phyloP scores from a whole-genome alignment of 2,113 vertebrate species.

The Toxotes jaculatrix region DNA sequence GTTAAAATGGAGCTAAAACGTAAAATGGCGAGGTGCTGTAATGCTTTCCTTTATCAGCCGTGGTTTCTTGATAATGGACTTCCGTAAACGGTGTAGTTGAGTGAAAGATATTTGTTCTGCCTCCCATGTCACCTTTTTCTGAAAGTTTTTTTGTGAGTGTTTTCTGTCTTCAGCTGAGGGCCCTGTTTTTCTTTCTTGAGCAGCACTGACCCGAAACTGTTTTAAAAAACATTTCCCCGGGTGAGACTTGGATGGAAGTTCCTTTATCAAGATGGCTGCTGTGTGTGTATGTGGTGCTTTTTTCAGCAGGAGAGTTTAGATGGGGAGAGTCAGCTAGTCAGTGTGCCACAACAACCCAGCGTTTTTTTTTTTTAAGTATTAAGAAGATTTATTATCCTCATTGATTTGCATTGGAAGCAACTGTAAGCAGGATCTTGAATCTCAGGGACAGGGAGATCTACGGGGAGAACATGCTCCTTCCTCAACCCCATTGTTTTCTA shows the following conservation, averaged over 20 bases:
- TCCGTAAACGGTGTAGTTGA: neutral
- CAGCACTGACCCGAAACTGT: too few species aligned
- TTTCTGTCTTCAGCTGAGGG: too few species aligned
- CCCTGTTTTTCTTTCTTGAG: neutral
- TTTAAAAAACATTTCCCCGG: neutral
- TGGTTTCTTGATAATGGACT: neutral
- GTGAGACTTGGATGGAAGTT: neutral
- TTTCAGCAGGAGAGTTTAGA: neutral
- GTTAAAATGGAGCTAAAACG: neutral
- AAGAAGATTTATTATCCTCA: neutral
- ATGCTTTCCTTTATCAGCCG: neutral
- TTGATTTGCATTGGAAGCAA: neutral
- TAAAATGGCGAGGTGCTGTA: neutral
- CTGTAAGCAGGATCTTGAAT: neutral
- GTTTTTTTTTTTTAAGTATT: too few species aligned
- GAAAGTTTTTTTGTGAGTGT: neutral
- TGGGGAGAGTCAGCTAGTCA: neutral
- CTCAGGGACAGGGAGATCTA: neutral
- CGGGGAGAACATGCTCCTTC: too few species aligned
- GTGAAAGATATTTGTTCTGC: neutral
- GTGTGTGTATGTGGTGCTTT: constrained; percentile 11
- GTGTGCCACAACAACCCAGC: neutral
- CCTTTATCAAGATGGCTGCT: constrained; percentile 51
- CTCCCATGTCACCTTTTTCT: too few species aligned
- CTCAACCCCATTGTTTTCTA: neutral